A percentile compares a stretch with the other conserved stretches of the same genome.
These are phyloP conservation scores for Osmoderma eremita DNA, from an alignment of 2,888 invertebrate genomes.

Conservation along the genomic window DNA sequence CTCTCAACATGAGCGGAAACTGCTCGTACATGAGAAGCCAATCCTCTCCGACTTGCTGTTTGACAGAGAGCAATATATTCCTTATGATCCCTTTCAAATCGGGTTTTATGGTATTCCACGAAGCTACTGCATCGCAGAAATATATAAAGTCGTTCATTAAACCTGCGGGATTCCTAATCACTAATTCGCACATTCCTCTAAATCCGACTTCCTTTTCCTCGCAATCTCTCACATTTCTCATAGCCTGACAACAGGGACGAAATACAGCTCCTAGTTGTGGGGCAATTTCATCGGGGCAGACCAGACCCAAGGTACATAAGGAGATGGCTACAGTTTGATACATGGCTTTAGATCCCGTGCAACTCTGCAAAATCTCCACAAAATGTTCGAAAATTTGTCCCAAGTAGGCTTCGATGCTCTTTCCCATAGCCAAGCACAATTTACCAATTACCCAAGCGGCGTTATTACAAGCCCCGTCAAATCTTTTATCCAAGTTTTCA, in stretches of 20 bases:
- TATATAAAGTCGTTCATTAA: conserved; percentile 97
- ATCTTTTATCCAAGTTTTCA: conserved; percentile 94
- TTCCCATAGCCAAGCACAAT: conserved; percentile 93
- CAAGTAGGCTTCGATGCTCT: conserved; percentile 91
- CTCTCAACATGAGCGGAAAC: conserved; percentile 92
- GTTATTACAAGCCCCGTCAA: conserved; percentile 98
- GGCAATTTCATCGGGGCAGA: conserved; percentile 99
- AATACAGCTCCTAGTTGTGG: conserved; percentile 98
- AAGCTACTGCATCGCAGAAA: conserved; percentile 99
- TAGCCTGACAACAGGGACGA: conserved; percentile 96
- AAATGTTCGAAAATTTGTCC: conserved; percentile 88
- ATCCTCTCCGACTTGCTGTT: conserved; percentile 94
- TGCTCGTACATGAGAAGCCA: conserved; percentile 96
- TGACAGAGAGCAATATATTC: conserved; percentile 94
- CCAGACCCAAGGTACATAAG: conserved; percentile 99
- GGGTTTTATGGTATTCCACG: conserved; percentile 85
- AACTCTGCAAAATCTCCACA: conserved; percentile 92
- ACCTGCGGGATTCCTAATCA: conserved; percentile 94
- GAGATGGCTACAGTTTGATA: conserved; percentile 99
- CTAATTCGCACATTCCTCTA: conserved; percentile 98
- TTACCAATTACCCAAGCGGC: conserved; percentile 99
- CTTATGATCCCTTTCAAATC: conserved; percentile 95
- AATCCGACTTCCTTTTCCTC: conserved; percentile 99
- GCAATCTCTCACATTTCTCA: conserved; percentile 98
- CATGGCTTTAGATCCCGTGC: conserved; percentile 95